phyloP scores from a whole-genome alignment of 2,888 invertebrate species.

The Helobdella robusta region DNA sequence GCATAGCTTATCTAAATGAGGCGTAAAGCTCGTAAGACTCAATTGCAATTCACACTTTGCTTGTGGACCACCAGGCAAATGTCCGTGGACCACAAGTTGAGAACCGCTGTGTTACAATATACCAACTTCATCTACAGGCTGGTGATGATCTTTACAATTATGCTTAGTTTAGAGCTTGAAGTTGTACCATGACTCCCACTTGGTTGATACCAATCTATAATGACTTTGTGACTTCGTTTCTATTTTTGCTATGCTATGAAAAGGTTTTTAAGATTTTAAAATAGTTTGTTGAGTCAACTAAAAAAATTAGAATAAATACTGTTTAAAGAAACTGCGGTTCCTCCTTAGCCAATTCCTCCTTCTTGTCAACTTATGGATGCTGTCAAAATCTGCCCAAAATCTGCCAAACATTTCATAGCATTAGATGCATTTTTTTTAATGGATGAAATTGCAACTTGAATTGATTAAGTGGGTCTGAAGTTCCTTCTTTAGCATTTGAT shows the following conservation, averaged over 20 bases:
- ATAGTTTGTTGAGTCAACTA: not conserved
- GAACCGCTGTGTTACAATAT: not conserved
- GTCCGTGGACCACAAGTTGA: not conserved
- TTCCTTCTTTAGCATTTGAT: too few species aligned
- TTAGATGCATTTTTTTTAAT: too few species aligned
- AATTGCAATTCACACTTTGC: too few species aligned
- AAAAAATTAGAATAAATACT: too few species aligned
- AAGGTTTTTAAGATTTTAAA: not conserved
- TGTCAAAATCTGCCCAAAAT: too few species aligned
- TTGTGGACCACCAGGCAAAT: too few species aligned
- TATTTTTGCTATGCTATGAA: not conserved
- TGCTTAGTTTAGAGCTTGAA: not conserved
- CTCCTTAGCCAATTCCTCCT: not conserved
- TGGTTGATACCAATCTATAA: not conserved
- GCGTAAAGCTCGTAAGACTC: too few species aligned
- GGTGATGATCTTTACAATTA: not conserved
- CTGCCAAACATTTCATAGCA: too few species aligned
- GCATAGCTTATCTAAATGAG: too few species aligned
- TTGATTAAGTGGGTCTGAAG: too few species aligned
- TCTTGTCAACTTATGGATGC: not conserved
- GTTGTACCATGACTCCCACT: not conserved
- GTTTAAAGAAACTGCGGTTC: not conserved
- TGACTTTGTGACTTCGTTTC: not conserved
- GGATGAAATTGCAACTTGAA: too few species aligned
- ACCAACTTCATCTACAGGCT: not conserved